These are phyloP conservation scores for Agapornis roseicollis DNA, from an alignment of 2,113 vertebrate species.

Conservation along the genomic window DNA sequence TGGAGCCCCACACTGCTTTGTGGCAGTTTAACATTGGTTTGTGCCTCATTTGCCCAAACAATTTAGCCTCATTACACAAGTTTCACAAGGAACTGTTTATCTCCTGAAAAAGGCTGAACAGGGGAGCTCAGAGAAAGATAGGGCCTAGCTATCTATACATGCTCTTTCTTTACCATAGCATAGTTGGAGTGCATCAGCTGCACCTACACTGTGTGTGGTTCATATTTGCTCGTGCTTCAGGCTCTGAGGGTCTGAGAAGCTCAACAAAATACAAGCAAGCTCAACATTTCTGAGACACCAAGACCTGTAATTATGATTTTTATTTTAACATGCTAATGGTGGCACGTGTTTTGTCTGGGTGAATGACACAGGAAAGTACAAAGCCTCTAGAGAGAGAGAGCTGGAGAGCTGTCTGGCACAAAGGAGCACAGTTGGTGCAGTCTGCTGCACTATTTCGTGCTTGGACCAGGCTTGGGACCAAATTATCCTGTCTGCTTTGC, in stretches of 20 bases:
- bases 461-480: neutral
- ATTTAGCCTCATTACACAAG: neutral
- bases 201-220: neutral
- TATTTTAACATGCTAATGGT: neutral
- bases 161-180: neutral
- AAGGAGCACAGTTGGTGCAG: neutral
- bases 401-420: neutral
- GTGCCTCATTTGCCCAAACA: neutral
- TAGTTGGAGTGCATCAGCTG: neutral
- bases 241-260: neutral
- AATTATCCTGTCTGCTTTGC: neutral
- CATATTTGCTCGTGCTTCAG: neutral
- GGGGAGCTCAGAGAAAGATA: neutral
- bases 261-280: neutral
- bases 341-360: rapidly evolving
- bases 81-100: neutral
- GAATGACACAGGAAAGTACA: neutral
- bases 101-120: neutral
- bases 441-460: rapidly evolving
- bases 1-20: neutral
- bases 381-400: neutral
- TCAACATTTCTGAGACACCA: neutral
- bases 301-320: neutral
- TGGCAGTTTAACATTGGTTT: neutral
- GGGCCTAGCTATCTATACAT: neutral